phyloP scores from a whole-genome alignment of 2,113 vertebrate genomes.

The Oreochromis tanganicae region DNA sequence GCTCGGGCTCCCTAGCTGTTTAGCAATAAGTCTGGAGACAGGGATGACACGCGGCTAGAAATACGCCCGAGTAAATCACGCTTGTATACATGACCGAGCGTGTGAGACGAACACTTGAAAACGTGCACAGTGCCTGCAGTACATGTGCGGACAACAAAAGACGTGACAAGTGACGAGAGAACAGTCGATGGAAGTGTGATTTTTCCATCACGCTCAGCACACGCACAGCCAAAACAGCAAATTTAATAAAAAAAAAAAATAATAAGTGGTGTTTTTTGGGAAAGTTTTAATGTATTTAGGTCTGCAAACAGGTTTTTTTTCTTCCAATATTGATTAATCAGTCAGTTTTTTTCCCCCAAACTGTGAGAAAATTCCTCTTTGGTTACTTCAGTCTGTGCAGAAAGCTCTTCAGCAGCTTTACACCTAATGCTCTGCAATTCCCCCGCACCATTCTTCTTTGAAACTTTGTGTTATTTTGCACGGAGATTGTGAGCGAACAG shows the following conservation, averaged over 20 bases:
- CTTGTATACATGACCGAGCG: not conserved
- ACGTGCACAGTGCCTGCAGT: not conserved
- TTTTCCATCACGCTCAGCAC: not conserved
- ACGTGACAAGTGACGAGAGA: not conserved
- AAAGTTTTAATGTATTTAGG: not conserved
- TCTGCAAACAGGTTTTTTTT: not conserved
- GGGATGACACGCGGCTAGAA: conserved; percentile 9
- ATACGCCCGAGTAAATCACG: not conserved
- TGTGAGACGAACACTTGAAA: not conserved
- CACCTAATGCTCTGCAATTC: not conserved
- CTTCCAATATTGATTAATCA: not conserved
- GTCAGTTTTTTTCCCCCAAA: not conserved
- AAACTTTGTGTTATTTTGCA: not conserved
- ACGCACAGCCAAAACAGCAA: rapidly evolving
- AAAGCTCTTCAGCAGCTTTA: not conserved
- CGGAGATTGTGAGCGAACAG: not conserved
- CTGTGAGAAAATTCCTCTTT: not conserved
- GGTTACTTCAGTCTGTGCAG: not conserved
- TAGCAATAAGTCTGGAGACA: conserved; percentile 39
- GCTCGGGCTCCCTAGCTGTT: conserved; percentile 27
- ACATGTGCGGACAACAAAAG: not conserved
- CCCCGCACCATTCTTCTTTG: not conserved
- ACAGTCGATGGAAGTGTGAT: not conserved
- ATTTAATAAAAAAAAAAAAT: not conserved
- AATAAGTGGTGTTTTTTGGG: rapidly evolving